Evolutionary conservation across 1,140 invertebrate genomes (phyloP).

Genomic region (Dolichoris vasculosae): DNA sequence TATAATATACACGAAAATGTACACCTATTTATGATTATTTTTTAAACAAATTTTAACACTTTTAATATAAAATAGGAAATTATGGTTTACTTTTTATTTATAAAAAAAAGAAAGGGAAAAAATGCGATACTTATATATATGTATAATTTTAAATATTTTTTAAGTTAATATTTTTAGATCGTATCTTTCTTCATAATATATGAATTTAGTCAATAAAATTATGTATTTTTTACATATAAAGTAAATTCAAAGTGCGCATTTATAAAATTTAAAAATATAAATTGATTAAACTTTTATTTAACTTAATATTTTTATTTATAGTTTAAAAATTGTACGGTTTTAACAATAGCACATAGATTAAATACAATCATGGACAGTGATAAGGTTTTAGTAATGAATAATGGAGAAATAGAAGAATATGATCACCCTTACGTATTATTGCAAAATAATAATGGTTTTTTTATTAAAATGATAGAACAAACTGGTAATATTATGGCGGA

Average conservation of each 20-base stretch:
- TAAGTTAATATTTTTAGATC: too few species aligned
- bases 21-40: too few species aligned
- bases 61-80: too few species aligned
- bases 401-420: slow-evolving; percentile 77
- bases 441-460: slow-evolving; percentile 65
- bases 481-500: slow-evolving; percentile 70
- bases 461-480: slow-evolving; percentile 73
- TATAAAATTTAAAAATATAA: background rate
- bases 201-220: too few species aligned
- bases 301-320: slow-evolving; percentile 23
- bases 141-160: too few species aligned
- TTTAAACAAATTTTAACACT: too few species aligned
- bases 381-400: slow-evolving; percentile 80
- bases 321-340: slow-evolving; percentile 47
- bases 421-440: slow-evolving; percentile 79
- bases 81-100: too few species aligned
- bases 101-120: too few species aligned
- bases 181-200: too few species aligned
- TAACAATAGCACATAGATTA: slow-evolving; percentile 50
- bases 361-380: slow-evolving; percentile 67
- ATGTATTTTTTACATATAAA: background rate
- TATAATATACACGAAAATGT: too few species aligned
- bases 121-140: too few species aligned
- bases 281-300: too few species aligned
- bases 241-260: background rate